Evolutionary conservation across 37 sponge, comb jelly and placozoan genomes (phyloP), one percentile per base, ranked within the genome.

Genomic region (Halichondria panicea): DNA sequence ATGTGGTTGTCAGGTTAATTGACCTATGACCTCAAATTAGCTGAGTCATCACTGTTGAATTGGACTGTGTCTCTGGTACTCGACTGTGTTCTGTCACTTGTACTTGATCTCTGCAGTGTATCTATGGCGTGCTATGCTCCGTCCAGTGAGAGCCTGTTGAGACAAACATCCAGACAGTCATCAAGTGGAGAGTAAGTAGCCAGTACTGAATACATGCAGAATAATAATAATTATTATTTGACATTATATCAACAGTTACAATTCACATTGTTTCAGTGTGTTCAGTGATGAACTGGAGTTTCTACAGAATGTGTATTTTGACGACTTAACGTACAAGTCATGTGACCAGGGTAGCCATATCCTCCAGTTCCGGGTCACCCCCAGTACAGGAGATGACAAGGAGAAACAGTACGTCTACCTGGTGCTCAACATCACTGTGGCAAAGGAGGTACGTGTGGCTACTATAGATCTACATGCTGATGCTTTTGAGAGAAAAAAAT

Each of bases 321-420:
- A 86, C 1, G 87, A 86, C 9, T 25, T 85, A 31, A n/a, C n/a
- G n/a, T n/a, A n/a, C n/a, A n/a, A n/a, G n/a, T n/a, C n/a, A n/a
- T n/a, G n/a, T n/a, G n/a, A n/a, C n/a, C n/a, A n/a, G n/a, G n/a
- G n/a, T n/a, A n/a, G n/a, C n/a, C n/a, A n/a, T n/a, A n/a, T n/a
- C n/a, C n/a, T n/a, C n/a, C n/a, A n/a, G 22, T 54, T 80, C 58
- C 90, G 80, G 46, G 13, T 90, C 34, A 76, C 68, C 19, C 90
- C 90, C 18, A 79, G 80, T n/a, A 90, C 90, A 27, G 90, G 46
- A 9, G 90, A 80, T 13, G 75, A 78, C 12, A 67, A 78, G 63
- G 71, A 80, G 28, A 66, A 76, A 24, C 85, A 84, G 66, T 84
- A 72, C 59, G 85, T 90, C 48, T 84, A 76, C 55, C 57, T 84